Conservation (phyloP, 1,140 invertebrate genomes). For the Pseudomyrmex flavicornis region DNA sequence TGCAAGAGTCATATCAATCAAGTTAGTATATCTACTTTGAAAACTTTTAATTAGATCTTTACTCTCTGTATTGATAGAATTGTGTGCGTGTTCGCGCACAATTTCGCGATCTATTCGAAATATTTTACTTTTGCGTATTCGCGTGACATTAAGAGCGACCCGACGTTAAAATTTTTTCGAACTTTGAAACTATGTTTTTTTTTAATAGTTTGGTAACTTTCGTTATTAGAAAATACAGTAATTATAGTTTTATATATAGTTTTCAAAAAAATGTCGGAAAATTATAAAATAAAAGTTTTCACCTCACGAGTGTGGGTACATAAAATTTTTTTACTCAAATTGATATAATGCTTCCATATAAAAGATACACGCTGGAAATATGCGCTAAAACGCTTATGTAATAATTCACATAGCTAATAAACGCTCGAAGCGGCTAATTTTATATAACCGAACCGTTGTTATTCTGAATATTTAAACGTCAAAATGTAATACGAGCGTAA, state of each 20-base stretch:
- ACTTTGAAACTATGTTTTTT: neutral
- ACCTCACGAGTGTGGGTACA: neutral
- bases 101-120: too few relatives aligned
- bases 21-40: neutral
- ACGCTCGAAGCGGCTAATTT: slow-evolving; percentile 41
- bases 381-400: neutral
- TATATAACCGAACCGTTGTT: slow-evolving; percentile 16
- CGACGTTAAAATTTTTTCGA: neutral
- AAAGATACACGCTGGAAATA: neutral
- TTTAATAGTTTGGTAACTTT: too few relatives aligned
- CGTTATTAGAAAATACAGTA: too few relatives aligned
- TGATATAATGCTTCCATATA: neutral
- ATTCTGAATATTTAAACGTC: slow-evolving; percentile 56
- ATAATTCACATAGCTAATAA: slow-evolving; percentile 15
- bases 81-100: too few relatives aligned
- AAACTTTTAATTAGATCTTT: neutral
- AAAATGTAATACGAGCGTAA: slow-evolving; percentile 51
- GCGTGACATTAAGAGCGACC: neutral
- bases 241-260: too few relatives aligned
- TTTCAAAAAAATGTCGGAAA: too few relatives aligned
- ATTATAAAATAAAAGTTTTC: too few relatives aligned
- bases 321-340: neutral
- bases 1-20: neutral
- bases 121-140: neutral
- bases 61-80: neutral